Evolutionary conservation across 2,888 invertebrate genomes (phyloP).

Genomic region (Synergus umbraculus): DNA sequence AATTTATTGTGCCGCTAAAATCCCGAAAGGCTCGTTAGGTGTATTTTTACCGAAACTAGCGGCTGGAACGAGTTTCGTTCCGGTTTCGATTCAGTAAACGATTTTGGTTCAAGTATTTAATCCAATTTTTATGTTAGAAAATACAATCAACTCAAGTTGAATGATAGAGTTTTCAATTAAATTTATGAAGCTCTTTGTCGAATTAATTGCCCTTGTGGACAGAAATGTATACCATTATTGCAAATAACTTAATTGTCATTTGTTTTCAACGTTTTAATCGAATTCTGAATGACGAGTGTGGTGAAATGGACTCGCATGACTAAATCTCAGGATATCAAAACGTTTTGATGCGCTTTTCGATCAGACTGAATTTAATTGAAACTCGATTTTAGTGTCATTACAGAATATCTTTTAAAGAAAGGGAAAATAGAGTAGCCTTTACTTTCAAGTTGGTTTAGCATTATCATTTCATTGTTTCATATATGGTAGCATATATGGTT

Average conservation of each 20-base stretch:
- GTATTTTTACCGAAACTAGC: background rate
- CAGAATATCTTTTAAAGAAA: no score
- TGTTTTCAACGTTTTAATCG: background rate
- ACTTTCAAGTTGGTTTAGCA: background rate
- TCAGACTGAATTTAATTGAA: no score
- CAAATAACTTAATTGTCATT: background rate
- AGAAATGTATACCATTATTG: no score
- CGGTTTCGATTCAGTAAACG: slow-evolving; percentile 12
- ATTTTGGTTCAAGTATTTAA: background rate
- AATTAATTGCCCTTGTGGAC: background rate
- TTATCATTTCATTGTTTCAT: background rate
- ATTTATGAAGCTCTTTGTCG: background rate
- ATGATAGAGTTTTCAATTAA: background rate
- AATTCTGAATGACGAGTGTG: background rate
- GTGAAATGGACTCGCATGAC: no score
- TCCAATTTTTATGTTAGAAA: background rate
- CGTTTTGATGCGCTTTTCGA: no score
- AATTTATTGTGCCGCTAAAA: slow-evolving; percentile 1
- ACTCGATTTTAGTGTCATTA: no score
- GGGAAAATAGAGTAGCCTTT: no score
- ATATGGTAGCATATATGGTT: background rate
- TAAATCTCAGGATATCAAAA: background rate
- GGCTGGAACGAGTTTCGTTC: background rate
- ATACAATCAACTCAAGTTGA: background rate
- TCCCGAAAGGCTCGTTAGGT: background rate